These are phyloP conservation scores for Grammomys dolichurus DNA, from an alignment of 2,113 vertebrate species.

Conservation along the genomic window DNA sequence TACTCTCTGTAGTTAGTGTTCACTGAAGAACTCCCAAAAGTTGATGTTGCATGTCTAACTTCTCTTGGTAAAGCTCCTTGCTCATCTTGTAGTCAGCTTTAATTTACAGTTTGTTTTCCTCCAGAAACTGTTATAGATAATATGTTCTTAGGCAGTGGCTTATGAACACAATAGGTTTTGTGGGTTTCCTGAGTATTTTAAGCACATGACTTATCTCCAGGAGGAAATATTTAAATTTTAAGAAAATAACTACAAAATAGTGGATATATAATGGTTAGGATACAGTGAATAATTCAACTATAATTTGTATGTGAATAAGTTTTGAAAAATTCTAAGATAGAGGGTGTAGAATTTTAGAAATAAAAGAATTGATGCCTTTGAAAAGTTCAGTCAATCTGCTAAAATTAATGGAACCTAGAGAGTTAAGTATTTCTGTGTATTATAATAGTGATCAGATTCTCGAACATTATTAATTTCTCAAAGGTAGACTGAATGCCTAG, in stretches of 20 bases:
- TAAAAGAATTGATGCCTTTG: background rate
- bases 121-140: background rate
- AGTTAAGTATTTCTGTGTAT: background rate
- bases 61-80: background rate
- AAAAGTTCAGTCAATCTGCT: background rate
- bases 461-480: background rate
- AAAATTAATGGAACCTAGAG: background rate
- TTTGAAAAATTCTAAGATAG: background rate
- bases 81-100: background rate
- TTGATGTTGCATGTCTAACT: background rate
- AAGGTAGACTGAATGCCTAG: background rate
- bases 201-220: background rate
- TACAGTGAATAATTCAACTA: background rate
- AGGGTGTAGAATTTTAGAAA: background rate
- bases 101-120: background rate
- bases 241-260: background rate
- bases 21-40: background rate
- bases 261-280: too few relatives aligned
- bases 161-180: background rate
- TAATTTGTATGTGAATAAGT: background rate
- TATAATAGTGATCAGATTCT: background rate
- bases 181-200: background rate
- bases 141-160: background rate
- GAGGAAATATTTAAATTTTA: background rate
- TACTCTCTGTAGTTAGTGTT: too few relatives aligned